phyloP scores from a whole-genome alignment of 2,797 vertebrate genomes.

The Sebastes variabilis region DNA sequence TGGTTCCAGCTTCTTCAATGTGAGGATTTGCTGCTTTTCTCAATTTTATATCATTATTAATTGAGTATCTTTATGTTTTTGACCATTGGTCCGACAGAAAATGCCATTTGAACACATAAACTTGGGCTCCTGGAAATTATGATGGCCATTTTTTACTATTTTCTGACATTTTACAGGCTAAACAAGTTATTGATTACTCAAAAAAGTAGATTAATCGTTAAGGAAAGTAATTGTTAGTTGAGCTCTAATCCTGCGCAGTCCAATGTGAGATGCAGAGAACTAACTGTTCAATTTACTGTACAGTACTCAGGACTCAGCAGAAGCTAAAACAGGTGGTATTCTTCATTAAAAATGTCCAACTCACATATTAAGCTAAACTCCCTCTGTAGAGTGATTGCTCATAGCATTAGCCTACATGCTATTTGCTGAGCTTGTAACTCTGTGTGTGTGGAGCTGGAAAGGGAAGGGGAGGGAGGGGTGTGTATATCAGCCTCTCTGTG shows the following conservation, averaged over 20 bases:
- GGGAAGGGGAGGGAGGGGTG: neutral
- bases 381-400: conserved; percentile 8
- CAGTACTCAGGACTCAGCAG: neutral
- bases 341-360: neutral
- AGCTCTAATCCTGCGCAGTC: neutral
- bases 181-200: neutral
- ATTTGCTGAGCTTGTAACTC: conserved; percentile 43
- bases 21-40: neutral
- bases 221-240: neutral
- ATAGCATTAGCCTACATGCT: conserved; percentile 32
- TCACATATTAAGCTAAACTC: conserved; percentile 13
- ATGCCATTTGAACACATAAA: neutral
- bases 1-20: neutral
- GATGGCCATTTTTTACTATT: neutral
- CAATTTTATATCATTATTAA: neutral
- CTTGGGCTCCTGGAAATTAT: neutral
- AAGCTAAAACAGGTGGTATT: neutral
- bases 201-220: neutral
- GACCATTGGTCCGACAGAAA: neutral
- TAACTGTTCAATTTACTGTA: no score
- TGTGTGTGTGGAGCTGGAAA: conserved; percentile 4
- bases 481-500: conserved; percentile 11
- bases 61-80: neutral
- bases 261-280: neutral
- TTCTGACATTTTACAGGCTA: neutral